Base-by-base conservation (phyloP, 2,113 vertebrate species). In the Sprattus sprattus region DNA sequence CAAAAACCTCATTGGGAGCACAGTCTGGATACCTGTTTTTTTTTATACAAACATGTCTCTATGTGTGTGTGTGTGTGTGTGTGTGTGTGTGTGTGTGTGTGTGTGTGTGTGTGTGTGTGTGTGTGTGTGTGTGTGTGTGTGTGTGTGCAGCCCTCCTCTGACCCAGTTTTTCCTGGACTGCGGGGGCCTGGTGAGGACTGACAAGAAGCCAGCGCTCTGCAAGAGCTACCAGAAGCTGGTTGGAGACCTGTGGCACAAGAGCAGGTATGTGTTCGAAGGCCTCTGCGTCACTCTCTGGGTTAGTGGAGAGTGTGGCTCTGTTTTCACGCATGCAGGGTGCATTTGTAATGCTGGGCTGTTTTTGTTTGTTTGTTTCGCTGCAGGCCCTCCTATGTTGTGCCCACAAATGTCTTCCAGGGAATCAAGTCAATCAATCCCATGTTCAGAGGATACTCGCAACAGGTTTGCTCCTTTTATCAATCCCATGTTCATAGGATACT, bases 171-270 rank as follows among this genome's bases (percentile, higher is more conserved):
- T 99, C 90, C 94, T 99, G 50, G 97, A 99, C 89, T 99, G 98
- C 1, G 97, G 97, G 32, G 96, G 95, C 87, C 93, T 99, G 89
- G 97, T 97, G 78, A 95, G 96, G 89, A 99, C 98, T 1, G 98
- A 99, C 93, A 99, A 99, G 95, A 99, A 99, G 92, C 98, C 98
- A 0, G 98, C 97, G 1, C 97, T 99, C 88, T 99, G 97, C 92
- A 99, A 97, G 95, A 99, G 97, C 94, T 99, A 99, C 91, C 98
- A 99, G 94, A 99, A 99, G 89, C 96, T 99, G 10, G 97, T 99
- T 92, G 96, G 96, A 2, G 98, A 99, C 87, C 94, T 99, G 20
- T 99, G 98, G 98, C 97, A 99, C 94, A 99, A 98, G 92, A 99
- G 96, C 96, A 97, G 98, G 98, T 98, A 88, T 45, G 87, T 20